Conservation (phyloP, 2,797 vertebrate species). For the Sebastes minor region DNA sequence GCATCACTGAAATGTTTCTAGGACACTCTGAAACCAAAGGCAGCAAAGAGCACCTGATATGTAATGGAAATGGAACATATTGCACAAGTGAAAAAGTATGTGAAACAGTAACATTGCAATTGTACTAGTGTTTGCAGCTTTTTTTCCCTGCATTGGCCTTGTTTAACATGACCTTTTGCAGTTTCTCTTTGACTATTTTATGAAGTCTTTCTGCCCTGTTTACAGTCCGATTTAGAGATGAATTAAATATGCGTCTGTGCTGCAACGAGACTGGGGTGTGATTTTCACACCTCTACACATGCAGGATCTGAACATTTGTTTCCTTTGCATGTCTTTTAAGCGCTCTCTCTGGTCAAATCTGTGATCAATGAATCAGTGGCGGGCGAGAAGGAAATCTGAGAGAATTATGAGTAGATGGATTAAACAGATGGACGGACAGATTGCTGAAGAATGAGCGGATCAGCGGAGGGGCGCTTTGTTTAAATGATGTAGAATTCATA, state of each 20-base stretch:
- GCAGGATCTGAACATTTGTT: slow-evolving; percentile 35
- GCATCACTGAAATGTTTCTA: slow-evolving; percentile 73
- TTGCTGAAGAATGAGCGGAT: slow-evolving; percentile 68
- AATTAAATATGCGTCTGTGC: background rate
- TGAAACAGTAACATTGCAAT: background rate
- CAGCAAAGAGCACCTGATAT: slow-evolving; percentile 47
- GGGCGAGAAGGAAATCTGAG: slow-evolving; percentile 15
- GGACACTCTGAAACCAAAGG: slow-evolving; percentile 66
- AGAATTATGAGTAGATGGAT: slow-evolving; percentile 49
- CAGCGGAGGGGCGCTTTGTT: slow-evolving; percentile 53
- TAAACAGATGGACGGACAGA: slow-evolving; percentile 78
- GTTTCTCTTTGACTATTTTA: background rate
- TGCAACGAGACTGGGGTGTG: slow-evolving; percentile 31
- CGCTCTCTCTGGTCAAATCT: slow-evolving; percentile 53
- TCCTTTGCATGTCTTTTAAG: slow-evolving; percentile 36
- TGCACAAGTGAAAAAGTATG: slow-evolving; percentile 32
- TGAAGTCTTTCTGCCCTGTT: background rate
- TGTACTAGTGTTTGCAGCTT: background rate
- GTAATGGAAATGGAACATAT: slow-evolving; percentile 58
- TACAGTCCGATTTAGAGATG: background rate
- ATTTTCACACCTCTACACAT: slow-evolving; percentile 62
- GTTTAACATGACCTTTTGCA: background rate
- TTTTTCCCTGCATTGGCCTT: background rate
- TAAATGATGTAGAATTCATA: slow-evolving; percentile 13
- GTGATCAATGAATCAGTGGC: slow-evolving; percentile 36